Evolutionary conservation across 2,888 invertebrate genomes (phyloP).

Genomic region (Phaedon cochleariae): DNA sequence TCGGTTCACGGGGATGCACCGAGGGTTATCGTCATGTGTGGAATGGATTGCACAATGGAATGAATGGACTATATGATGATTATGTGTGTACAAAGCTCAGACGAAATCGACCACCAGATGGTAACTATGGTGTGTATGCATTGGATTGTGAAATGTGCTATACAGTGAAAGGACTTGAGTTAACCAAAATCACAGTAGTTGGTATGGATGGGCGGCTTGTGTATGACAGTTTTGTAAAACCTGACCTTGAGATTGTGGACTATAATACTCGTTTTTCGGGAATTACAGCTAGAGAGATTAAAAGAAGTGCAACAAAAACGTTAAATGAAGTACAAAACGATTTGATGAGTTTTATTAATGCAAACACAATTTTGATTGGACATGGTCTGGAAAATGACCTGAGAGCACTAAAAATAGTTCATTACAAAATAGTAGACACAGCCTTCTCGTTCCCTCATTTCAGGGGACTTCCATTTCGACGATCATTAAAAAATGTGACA

Average conservation of each 20-base stretch:
- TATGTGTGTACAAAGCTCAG: slow-evolving; percentile 38
- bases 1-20: slow-evolving; percentile 71
- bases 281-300: slow-evolving; percentile 74
- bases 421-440: slow-evolving; percentile 88
- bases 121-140: slow-evolving; percentile 72
- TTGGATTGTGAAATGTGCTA: slow-evolving; percentile 98
- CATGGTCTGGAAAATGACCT: slow-evolving; percentile 96
- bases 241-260: slow-evolving; percentile 85
- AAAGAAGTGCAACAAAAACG: slow-evolving; percentile 66
- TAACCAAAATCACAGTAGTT: slow-evolving; percentile 88
- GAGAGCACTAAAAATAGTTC: slow-evolving; percentile 83
- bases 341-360: slow-evolving; percentile 79
- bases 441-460: slow-evolving; percentile 87
- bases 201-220: slow-evolving; percentile 76
- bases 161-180: slow-evolving; percentile 85
- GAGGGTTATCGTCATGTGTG: slow-evolving; percentile 77
- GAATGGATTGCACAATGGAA: slow-evolving; percentile 70
- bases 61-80: slow-evolving; percentile 73
- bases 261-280: slow-evolving; percentile 97
- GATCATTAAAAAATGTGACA: slow-evolving; percentile 82
- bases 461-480: slow-evolving; percentile 82
- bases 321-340: slow-evolving; percentile 86
- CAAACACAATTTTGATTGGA: slow-evolving; percentile 90
- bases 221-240: slow-evolving; percentile 86
- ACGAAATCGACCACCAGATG: slow-evolving; percentile 69